Evolutionary conservation across 2,797 vertebrate genomes (phyloP).

Genomic region (Darevskia nairensis): DNA sequence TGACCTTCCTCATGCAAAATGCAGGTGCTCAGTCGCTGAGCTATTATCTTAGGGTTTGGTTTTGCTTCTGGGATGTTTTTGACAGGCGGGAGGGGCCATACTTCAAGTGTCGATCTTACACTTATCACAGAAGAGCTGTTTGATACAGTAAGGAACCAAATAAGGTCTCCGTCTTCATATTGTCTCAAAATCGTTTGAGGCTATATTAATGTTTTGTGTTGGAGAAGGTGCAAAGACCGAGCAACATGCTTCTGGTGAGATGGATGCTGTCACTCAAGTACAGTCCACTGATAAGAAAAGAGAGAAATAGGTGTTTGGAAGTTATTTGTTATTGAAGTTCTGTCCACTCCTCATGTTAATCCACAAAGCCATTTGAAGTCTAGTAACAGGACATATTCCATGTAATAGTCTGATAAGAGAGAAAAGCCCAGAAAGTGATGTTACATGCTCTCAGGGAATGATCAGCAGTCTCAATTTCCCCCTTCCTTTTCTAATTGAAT

Average conservation of each 20-base stretch:
- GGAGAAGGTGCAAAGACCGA: background rate
- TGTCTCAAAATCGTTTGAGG: conserved; percentile 46
- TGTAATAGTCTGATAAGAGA: conserved; percentile 62
- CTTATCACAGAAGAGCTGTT: conserved; percentile 45
- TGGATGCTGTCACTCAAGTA: conserved; percentile 66
- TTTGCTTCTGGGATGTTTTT: background rate
- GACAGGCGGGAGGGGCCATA: conserved; percentile 36
- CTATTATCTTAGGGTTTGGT: no score
- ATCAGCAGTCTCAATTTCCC: conserved; percentile 29
- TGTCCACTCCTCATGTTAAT: conserved; percentile 70
- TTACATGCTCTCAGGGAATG: conserved; percentile 52
- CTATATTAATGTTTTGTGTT: conserved; percentile 27
- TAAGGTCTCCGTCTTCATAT: conserved; percentile 49
- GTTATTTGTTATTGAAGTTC: conserved; percentile 74
- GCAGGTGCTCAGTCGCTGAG: no score
- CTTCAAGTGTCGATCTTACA: conserved; percentile 6
- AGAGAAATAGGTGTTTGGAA: conserved; percentile 65
- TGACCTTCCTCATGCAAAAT: no score
- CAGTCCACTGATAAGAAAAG: conserved; percentile 64
- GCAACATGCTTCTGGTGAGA: conserved; percentile 37
- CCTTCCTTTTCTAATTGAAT: conserved; percentile 19
- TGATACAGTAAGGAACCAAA: conserved; percentile 58
- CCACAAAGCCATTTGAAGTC: conserved; percentile 65
- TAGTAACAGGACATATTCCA: conserved; percentile 57
- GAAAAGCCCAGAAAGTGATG: conserved; percentile 54